These are phyloP conservation scores for Eutolmus rufibarbis DNA, from an alignment of 2,888 invertebrate species.

Conservation along the genomic window DNA sequence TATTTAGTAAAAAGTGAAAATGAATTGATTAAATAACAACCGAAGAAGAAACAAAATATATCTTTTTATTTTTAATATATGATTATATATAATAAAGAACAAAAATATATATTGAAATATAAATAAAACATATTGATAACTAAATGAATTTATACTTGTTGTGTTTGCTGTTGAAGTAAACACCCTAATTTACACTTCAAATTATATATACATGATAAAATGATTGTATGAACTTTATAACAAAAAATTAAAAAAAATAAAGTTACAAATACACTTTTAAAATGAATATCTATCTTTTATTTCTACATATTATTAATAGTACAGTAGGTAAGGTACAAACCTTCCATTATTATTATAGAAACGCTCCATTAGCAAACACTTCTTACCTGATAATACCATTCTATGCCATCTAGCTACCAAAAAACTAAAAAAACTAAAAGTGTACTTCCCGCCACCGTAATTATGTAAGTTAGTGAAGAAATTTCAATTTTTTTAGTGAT, in stretches of 20 bases:
- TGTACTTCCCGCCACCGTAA: no score
- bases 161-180: constrained; percentile 52
- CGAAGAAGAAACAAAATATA: constrained; percentile 37
- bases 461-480: no score
- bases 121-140: constrained; percentile 44
- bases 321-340: no score
- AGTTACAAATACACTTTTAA: constrained; percentile 48
- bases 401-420: no score
- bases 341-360: no score
- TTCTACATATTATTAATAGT: background rate
- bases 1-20: constrained; percentile 25
- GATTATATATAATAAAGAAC: constrained; percentile 42
- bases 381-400: no score
- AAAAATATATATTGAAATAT: constrained; percentile 37
- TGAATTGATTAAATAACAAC: constrained; percentile 25
- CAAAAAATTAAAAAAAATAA: constrained; percentile 47
- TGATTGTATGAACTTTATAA: constrained; percentile 48
- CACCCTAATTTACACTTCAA: constrained; percentile 51
- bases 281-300: constrained; percentile 20
- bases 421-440: no score
- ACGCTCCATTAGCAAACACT: no score
- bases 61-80: constrained; percentile 44
- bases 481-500: no score
- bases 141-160: constrained; percentile 51
- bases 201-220: constrained; percentile 48